Percentiles rank a stretch among this genome's conserved stretches.
phyloP scores from a whole-genome alignment of 2,888 invertebrate genomes.

The Plusia festucae region DNA sequence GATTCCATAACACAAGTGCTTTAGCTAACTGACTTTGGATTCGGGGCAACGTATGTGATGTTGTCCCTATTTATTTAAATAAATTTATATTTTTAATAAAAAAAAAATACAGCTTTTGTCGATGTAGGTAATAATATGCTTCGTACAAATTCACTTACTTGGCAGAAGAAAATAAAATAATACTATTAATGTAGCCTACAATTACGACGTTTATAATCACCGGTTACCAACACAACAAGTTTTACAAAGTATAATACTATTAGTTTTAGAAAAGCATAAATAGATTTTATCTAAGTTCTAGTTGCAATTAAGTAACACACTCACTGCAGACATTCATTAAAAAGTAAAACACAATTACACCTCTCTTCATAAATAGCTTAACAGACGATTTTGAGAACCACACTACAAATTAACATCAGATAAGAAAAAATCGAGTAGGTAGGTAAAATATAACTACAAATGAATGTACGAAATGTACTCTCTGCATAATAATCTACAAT shows the following conservation, averaged over 20 bases:
- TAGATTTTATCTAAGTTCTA: background rate
- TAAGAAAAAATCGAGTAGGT: background rate
- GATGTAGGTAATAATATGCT: too few species aligned
- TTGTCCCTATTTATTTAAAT: too few species aligned
- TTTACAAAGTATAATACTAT: background rate
- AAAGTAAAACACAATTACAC: background rate
- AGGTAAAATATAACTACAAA: slow-evolving; percentile 1
- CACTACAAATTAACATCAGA: background rate
- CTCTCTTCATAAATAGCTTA: background rate
- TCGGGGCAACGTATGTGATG: too few species aligned
- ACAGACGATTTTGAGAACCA: slow-evolving; percentile 11
- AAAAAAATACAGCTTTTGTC: too few species aligned
- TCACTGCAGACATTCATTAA: background rate
- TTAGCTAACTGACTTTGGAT: too few species aligned
- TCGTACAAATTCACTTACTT: too few species aligned
- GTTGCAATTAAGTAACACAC: background rate
- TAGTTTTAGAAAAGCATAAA: background rate
- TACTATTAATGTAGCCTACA: too few species aligned
- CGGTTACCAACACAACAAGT: background rate
- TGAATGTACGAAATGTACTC: slow-evolving; percentile 17
- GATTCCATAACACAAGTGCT: too few species aligned
- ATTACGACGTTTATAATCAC: background rate
- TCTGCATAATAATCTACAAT: slow-evolving; percentile 38
- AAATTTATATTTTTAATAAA: too few species aligned
- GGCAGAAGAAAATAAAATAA: too few species aligned